Conservation (phyloP, 1,140 invertebrate species). For the Harlomillsia oculata region DNA sequence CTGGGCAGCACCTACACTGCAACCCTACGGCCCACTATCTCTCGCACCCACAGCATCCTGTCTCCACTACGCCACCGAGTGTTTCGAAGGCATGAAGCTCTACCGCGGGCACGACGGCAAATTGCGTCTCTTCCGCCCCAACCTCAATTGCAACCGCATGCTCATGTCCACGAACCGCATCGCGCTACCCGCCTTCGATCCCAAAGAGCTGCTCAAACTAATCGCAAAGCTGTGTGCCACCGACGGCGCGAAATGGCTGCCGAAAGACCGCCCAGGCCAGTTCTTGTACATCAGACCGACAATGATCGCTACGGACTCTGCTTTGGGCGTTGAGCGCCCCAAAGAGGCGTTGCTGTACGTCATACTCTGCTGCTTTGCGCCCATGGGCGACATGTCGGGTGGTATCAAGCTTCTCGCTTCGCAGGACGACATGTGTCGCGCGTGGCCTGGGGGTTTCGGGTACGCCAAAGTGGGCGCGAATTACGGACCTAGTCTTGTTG, state of each 20-base stretch:
- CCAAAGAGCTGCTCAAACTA: constrained; percentile 75
- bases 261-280: constrained; percentile 80
- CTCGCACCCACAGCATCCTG: constrained; percentile 94
- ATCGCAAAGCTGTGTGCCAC: constrained; percentile 76
- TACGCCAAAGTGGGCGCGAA: constrained; percentile 93
- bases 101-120: constrained; percentile 86
- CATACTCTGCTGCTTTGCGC: constrained; percentile 83
- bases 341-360: constrained; percentile 80
- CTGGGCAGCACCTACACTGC: constrained; percentile 84
- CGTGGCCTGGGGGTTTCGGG: constrained; percentile 93
- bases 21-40: constrained; percentile 73
- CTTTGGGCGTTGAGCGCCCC: constrained; percentile 75
- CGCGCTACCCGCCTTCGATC: constrained; percentile 84
- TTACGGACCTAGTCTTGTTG: constrained; percentile 74
- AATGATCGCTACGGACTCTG: constrained; percentile 91
- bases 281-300: constrained; percentile 94
- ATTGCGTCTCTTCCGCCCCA: constrained; percentile 88
- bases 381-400: constrained; percentile 69
- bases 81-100: constrained; percentile 98
- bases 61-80: constrained; percentile 84
- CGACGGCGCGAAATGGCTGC: constrained; percentile 97
- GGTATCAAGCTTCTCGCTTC: constrained; percentile 65
- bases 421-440: constrained; percentile 73
- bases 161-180: constrained; percentile 68
- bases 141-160: constrained; percentile 92